Conservation (phyloP, 2,113 vertebrate genomes). For the Morphnarchus princeps region DNA sequence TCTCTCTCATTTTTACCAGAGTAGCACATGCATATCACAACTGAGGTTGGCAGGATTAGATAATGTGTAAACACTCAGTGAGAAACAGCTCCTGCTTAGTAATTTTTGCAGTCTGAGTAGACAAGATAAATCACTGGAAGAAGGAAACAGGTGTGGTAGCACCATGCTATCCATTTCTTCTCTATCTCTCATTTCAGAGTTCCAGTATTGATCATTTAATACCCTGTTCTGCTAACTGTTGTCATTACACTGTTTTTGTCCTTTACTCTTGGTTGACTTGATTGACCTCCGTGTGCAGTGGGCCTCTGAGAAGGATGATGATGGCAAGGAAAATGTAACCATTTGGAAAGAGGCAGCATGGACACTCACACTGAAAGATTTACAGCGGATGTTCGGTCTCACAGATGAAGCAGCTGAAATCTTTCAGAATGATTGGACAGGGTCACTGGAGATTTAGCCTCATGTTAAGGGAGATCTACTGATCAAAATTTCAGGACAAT, state of each 20-base stretch:
- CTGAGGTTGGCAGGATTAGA: constrained; percentile 16
- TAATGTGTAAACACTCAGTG: neutral
- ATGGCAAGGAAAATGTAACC: neutral
- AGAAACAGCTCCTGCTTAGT: constrained; percentile 18
- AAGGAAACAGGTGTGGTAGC: neutral
- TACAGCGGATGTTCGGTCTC: neutral
- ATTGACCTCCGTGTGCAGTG: neutral
- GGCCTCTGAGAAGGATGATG: neutral
- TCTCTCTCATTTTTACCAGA: constrained; percentile 11
- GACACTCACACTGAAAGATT: neutral
- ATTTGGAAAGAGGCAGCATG: neutral
- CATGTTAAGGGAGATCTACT: neutral
- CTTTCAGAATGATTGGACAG: neutral
- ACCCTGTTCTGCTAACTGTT: neutral
- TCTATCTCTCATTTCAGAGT: neutral
- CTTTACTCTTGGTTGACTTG: constrained; percentile 13
- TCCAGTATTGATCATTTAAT: constrained; percentile 23
- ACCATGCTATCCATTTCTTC: neutral
- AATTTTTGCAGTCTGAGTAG: constrained; percentile 30
- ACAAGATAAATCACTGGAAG: neutral
- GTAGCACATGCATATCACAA: neutral
- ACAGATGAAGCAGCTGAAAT: neutral
- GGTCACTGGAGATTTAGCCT: neutral
- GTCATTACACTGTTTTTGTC: constrained; percentile 18
- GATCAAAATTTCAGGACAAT: neutral